phyloP scores from a whole-genome alignment of 2,797 vertebrate species.

The Malacoraja senta region DNA sequence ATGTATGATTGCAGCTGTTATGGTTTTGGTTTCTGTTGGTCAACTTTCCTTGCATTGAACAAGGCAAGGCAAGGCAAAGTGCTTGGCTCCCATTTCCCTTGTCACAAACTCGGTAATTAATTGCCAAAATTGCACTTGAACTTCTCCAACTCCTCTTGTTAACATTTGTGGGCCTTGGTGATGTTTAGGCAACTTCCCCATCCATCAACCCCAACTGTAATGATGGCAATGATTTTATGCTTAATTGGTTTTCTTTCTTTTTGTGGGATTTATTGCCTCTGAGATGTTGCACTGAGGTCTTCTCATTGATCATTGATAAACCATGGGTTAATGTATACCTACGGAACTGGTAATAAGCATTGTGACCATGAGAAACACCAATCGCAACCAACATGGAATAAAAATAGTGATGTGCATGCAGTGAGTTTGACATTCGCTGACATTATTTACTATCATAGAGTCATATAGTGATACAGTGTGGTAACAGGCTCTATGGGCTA shows the following conservation, averaged over 20 bases:
- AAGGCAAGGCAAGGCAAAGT: not conserved
- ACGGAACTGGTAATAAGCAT: too few relatives aligned
- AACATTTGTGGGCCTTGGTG: not conserved
- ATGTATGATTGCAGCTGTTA: not conserved
- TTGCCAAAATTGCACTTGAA: not conserved
- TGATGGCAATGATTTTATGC: not conserved
- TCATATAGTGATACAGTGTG: too few relatives aligned
- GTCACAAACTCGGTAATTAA: not conserved
- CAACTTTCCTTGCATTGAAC: not conserved
- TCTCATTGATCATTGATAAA: too few relatives aligned
- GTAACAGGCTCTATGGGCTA: too few relatives aligned
- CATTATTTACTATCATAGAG: too few relatives aligned
- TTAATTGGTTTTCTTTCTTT: not conserved
- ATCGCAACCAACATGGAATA: too few relatives aligned
- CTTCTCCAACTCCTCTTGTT: not conserved
- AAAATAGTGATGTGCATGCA: too few relatives aligned
- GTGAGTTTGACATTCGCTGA: too few relatives aligned
- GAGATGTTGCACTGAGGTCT: too few relatives aligned
- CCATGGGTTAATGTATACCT: too few relatives aligned
- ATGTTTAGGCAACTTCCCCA: not conserved
- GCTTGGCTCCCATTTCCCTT: not conserved
- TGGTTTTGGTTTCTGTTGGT: not conserved
- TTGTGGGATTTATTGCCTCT: too few relatives aligned
- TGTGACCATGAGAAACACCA: too few relatives aligned
- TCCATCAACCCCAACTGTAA: not conserved